Evolutionary conservation across 2,888 invertebrate genomes (phyloP).

Genomic region (Silvanus unidentatus): DNA sequence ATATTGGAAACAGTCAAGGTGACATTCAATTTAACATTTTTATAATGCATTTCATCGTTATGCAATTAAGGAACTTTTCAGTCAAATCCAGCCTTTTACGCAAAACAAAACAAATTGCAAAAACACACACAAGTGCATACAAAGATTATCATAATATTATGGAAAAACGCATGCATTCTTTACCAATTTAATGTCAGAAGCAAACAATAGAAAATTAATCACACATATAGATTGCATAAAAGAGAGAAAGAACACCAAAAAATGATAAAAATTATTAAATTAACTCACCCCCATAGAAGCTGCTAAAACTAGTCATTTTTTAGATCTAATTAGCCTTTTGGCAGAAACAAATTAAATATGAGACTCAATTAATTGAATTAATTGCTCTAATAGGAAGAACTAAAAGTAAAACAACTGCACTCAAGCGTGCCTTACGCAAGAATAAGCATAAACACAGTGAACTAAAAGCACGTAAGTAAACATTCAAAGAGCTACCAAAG

Average conservation of each 20-base stretch:
- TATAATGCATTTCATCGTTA: neutral
- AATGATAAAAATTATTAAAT: neutral
- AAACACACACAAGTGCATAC: neutral
- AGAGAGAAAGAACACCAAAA: neutral
- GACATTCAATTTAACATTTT: neutral
- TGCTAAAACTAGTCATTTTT: conserved; percentile 5
- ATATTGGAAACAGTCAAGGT: neutral
- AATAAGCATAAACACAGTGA: neutral
- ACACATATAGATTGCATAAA: neutral
- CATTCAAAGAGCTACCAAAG: neutral
- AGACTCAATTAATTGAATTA: conserved; percentile 8
- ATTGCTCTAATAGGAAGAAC: conserved; percentile 4
- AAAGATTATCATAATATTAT: neutral
- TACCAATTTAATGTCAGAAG: neutral
- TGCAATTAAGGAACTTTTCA: neutral
- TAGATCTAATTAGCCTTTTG: conserved; percentile 19
- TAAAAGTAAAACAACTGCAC: conserved; percentile 11
- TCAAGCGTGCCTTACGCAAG: conserved; percentile 8
- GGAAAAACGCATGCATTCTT: neutral
- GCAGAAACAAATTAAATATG: conserved; percentile 18
- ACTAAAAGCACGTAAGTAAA: too few species aligned
- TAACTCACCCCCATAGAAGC: conserved; percentile 19
- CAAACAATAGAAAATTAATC: neutral
- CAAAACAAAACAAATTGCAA: neutral
- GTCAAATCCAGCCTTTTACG: neutral